Base-by-base conservation (phyloP, 2,113 vertebrate genomes). In the Spheniscus mendiculus region DNA sequence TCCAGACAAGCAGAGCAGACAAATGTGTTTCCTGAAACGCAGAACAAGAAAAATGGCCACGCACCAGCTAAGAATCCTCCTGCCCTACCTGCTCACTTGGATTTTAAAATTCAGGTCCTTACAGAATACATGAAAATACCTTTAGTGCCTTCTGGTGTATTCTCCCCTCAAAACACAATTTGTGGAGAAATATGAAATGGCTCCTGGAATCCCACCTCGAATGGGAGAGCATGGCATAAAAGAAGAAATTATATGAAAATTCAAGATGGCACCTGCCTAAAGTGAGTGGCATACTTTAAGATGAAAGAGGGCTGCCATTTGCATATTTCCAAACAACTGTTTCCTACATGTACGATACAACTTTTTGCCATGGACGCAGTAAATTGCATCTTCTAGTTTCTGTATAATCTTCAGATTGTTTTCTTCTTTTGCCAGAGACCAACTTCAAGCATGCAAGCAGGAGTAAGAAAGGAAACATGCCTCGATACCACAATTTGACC, bases 21-120 rank as follows among this genome's bases (percentile, higher is more conserved):
- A 12, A 12, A 38, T 53, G 11, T 27, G 20, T 59, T 65, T 71
- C 32, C 44, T 49, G 30, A 85, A 88, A 63, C 30, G 6, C 3
- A 2, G 1, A 71, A 40, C 5, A 65, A 58, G 53, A 70, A 87
- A 42, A 82, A 82, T 1, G 7, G n/a, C 65, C 29, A 14, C 0
- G 0, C 11, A 59, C 4, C 27, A 45, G 12, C 36, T 42, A 81
- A 77, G 25, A 63, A 78, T n/a, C n/a, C 27, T 83, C 58, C 52
- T 44, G 45, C 23, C 59, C 52, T 45, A 40, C 53, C 42, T 3
- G 0, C 14, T 71, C 8, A 58, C 30, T 45, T 69, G 18, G 65
- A 78, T 82, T 85, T 84, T 77, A 66, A 77, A 84, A 84, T 19
- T 55, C 29, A 47, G 40, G 44, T 65, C 32, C n/a, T 53, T 71